Evolutionary conservation across 2,797 vertebrate genomes (phyloP).

Genomic region (Vipera ursinii): DNA sequence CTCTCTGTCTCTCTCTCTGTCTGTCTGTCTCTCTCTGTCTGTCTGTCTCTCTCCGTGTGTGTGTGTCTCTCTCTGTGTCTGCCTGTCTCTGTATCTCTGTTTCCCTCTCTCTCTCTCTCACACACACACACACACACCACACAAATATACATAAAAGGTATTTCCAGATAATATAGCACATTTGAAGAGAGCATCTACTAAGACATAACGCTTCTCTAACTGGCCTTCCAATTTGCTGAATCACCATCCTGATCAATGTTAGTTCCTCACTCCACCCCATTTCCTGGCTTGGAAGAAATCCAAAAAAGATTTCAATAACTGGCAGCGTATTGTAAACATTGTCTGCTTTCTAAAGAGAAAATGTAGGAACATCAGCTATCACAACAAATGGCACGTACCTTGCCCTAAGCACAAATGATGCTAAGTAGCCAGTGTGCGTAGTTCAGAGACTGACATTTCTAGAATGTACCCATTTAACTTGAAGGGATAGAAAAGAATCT

Average conservation of each 20-base stretch:
- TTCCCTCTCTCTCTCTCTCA: neutral
- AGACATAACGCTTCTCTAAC: neutral
- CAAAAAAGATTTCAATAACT: constrained; percentile 36
- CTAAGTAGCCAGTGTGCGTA: neutral
- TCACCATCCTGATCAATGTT: constrained; percentile 17
- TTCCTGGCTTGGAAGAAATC: constrained; percentile 35
- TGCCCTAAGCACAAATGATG: neutral
- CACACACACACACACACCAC: neutral
- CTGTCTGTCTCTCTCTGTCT: neutral
- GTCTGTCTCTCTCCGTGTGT: constrained; percentile 21
- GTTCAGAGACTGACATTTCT: constrained; percentile 17
- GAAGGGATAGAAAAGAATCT: fast-evolving
- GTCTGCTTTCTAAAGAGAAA: constrained; percentile 13
- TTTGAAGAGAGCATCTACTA: neutral
- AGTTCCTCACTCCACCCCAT: neutral
- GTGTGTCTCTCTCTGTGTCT: neutral
- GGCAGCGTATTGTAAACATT: constrained; percentile 8
- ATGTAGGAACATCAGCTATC: neutral
- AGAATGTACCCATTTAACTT: neutral
- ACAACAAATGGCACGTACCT: constrained; percentile 7
- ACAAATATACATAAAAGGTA: neutral
- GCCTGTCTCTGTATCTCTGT: neutral
- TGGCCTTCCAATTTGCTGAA: constrained; percentile 29
- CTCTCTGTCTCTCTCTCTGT: constrained; percentile 14
- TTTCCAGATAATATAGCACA: neutral